Evolutionary conservation across 2,888 invertebrate species (phyloP).

Genomic region (Habrosyne pyritoides): DNA sequence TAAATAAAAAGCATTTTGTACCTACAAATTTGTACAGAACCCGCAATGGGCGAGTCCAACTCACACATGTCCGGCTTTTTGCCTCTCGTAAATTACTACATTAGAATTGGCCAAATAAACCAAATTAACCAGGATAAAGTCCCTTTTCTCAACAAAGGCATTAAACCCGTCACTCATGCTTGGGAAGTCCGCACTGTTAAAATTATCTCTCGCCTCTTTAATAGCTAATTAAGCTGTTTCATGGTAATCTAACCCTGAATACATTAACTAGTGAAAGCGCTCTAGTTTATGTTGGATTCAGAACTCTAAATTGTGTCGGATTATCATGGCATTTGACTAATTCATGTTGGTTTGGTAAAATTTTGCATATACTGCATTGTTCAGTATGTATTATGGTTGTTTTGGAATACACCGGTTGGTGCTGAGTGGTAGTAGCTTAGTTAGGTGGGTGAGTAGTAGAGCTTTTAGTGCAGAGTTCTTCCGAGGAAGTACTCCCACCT

Average conservation of each 20-base stretch:
- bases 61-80: too few species aligned
- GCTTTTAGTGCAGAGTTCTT: too few species aligned
- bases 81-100: too few species aligned
- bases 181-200: neutral
- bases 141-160: neutral
- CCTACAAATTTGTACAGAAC: too few species aligned
- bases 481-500: too few species aligned
- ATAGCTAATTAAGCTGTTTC: slow-evolving; percentile 8
- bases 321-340: neutral
- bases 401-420: too few species aligned
- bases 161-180: neutral
- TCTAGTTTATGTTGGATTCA: neutral
- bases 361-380: neutral
- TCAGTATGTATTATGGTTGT: too few species aligned
- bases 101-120: neutral
- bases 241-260: slow-evolving; percentile 8
- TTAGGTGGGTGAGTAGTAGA: too few species aligned
- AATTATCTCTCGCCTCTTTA: slow-evolving; percentile 1
- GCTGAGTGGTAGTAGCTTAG: too few species aligned
- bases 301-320: neutral
- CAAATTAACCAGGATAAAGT: neutral
- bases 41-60: too few species aligned
- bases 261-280: slow-evolving; percentile 1
- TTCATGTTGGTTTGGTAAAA: neutral
- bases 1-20: too few species aligned